Evolutionary conservation across 2,888 invertebrate genomes (phyloP).

Genomic region (Volucella bombylans): DNA sequence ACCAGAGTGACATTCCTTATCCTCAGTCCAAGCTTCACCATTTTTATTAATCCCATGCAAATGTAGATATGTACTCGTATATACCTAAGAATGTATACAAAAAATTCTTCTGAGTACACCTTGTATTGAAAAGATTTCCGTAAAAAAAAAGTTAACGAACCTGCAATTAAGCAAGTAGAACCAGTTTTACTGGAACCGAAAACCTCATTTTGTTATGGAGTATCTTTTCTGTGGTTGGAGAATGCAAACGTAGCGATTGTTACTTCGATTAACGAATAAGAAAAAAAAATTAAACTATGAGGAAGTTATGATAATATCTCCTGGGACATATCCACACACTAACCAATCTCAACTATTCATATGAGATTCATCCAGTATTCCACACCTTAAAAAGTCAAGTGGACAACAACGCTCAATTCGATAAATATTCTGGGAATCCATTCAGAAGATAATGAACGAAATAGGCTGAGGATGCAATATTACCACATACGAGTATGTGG

Average conservation of each 20-base stretch:
- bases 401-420: neutral
- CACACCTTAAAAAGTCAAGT: slow-evolving; percentile 28
- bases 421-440: slow-evolving; percentile 35
- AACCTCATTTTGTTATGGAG: slow-evolving; percentile 49
- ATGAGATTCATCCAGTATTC: slow-evolving; percentile 1
- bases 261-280: slow-evolving; percentile 38
- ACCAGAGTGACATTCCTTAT: slow-evolving; percentile 29
- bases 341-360: slow-evolving; percentile 18
- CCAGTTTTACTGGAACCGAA: slow-evolving; percentile 66
- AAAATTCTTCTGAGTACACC: slow-evolving; percentile 33
- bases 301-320: slow-evolving; percentile 36
- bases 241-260: slow-evolving; percentile 34
- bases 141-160: slow-evolving; percentile 8
- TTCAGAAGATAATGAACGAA: neutral
- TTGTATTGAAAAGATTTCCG: slow-evolving; percentile 45
- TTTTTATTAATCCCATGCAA: slow-evolving; percentile 6
- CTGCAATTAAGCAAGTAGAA: slow-evolving; percentile 47
- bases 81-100: neutral
- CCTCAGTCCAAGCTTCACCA: neutral
- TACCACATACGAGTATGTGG: no score
- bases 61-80: neutral
- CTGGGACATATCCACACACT: slow-evolving; percentile 17
- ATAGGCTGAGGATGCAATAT: neutral
- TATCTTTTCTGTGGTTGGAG: slow-evolving; percentile 17
- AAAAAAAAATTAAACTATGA: slow-evolving; percentile 7